A percentile compares a stretch with the other conserved stretches of the same genome.
Evolutionary conservation across 2,113 vertebrate species (phyloP).

Genomic region (Probosciger aterrimus): DNA sequence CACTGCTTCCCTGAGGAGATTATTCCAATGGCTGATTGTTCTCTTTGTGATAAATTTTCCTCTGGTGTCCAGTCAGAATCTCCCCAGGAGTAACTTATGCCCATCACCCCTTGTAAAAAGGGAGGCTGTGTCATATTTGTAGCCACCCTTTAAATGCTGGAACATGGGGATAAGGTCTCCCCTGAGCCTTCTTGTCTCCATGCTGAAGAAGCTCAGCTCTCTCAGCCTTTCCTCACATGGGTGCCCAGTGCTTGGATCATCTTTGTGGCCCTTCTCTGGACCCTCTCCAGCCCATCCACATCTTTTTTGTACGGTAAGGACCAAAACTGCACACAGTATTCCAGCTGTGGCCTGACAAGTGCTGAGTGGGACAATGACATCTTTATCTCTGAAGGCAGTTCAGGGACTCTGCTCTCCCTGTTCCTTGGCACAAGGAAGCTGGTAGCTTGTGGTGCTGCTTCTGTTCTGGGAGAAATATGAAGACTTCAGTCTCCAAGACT

Average conservation of each 20-base stretch:
- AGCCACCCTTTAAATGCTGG: not conserved
- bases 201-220: not conserved
- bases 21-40: not conserved
- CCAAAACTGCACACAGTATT: not conserved
- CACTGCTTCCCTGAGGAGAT: not conserved
- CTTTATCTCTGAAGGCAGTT: not conserved
- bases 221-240: not conserved
- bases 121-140: not conserved
- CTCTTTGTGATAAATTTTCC: not conserved
- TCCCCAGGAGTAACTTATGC: not conserved
- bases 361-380: not conserved
- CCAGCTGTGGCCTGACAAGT: not conserved
- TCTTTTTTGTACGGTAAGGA: not conserved
- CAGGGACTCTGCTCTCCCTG: accelerated
- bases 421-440: accelerated
- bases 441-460: not conserved
- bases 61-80: not conserved
- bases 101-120: not conserved
- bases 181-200: not conserved
- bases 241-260: not conserved
- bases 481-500: not conserved
- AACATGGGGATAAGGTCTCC: not conserved
- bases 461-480: not conserved
- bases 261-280: not conserved
- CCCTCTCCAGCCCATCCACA: not conserved